Percentiles rank a stretch among this genome's conserved stretches.
These are phyloP conservation scores for Polyodon spathula DNA, from an alignment of 2,113 vertebrate genomes.

Conservation along the genomic window DNA sequence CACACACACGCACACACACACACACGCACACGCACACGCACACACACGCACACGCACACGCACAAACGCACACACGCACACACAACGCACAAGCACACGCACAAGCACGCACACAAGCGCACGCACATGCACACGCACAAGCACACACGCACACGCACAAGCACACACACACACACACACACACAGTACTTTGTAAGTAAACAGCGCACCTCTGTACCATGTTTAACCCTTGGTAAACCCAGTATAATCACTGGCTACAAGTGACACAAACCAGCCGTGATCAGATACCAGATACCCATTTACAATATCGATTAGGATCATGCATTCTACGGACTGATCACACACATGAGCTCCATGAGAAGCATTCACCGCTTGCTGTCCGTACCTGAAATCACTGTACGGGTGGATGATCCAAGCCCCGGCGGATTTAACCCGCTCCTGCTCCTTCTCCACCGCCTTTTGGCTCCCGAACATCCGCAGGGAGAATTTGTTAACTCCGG, in stretches of 20 bases:
- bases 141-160: neutral
- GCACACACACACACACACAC: constrained; percentile 3
- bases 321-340: neutral
- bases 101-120: too few relatives aligned
- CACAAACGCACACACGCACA: constrained; percentile 1
- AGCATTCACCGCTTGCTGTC: neutral
- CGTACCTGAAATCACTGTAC: constrained; percentile 88
- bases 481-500: constrained; percentile 96
- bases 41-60: neutral
- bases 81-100: too few relatives aligned
- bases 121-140: too few relatives aligned
- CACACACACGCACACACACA: neutral
- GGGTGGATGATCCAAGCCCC: constrained; percentile 97
- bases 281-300: too few relatives aligned
- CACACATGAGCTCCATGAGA: neutral
- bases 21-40: neutral
- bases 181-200: too few relatives aligned
- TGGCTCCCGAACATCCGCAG: constrained; percentile 98
- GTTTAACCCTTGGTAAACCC: too few relatives aligned
- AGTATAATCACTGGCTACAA: too few relatives aligned
- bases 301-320: neutral
- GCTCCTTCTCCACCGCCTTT: constrained; percentile 89
- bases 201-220: too few relatives aligned
- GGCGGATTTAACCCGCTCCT: constrained; percentile 88
- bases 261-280: too few relatives aligned